These are phyloP conservation scores for Enteromius anoplus DNA, from an alignment of 2,797 vertebrate genomes.

Conservation along the genomic window DNA sequence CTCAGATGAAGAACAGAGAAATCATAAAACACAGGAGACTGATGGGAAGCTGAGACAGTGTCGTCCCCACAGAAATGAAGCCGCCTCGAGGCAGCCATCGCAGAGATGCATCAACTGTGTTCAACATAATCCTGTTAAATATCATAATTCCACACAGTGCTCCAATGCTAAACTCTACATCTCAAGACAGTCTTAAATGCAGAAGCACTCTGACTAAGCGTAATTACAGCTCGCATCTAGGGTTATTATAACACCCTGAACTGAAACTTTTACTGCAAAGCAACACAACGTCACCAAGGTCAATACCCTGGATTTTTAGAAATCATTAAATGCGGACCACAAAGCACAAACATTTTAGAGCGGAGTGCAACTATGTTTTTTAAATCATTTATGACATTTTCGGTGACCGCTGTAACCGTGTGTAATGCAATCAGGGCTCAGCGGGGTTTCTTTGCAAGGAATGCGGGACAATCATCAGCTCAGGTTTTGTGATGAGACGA, in stretches of 20 bases:
- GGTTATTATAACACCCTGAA: background rate
- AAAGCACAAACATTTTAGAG: background rate
- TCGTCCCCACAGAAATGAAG: background rate
- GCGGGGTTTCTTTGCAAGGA: conserved; percentile 15
- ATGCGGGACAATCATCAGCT: conserved; percentile 28
- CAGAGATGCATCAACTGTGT: conserved; percentile 7
- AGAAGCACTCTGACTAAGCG: conserved; percentile 1
- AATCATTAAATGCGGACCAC: background rate
- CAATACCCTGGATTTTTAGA: background rate
- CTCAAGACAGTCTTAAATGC: background rate
- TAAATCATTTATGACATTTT: background rate
- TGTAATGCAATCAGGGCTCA: background rate
- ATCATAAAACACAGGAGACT: conserved; percentile 8
- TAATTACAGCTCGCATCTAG: background rate
- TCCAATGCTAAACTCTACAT: conserved; percentile 26
- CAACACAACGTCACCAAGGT: background rate
- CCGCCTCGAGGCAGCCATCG: conserved; percentile 7
- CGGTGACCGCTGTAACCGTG: background rate
- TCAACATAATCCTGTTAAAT: conserved; percentile 20
- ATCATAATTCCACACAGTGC: conserved; percentile 26
- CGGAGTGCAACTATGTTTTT: background rate
- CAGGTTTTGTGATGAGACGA: conserved; percentile 4
- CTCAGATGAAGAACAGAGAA: conserved; percentile 21
- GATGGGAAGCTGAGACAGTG: background rate
- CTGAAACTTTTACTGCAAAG: conserved; percentile 13